These are phyloP conservation scores for Drosophila paramelanica DNA, from an alignment of 2,888 invertebrate species.

Conservation along the genomic window DNA sequence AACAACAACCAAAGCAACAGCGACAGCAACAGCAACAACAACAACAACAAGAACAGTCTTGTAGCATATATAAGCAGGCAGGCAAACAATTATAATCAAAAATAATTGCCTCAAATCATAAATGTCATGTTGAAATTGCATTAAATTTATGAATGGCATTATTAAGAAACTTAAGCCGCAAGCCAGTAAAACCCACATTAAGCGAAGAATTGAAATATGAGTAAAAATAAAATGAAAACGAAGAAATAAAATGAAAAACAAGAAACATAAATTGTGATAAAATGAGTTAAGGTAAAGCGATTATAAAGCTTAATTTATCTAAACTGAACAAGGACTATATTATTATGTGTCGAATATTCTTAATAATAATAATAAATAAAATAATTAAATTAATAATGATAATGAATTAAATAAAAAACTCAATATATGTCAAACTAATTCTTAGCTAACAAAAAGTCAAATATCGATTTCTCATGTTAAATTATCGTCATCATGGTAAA, in stretches of 20 bases:
- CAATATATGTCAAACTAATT: too few relatives aligned
- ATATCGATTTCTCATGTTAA: too few relatives aligned
- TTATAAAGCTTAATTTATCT: not conserved
- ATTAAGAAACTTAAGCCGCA: constrained; percentile 29
- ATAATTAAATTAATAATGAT: too few relatives aligned
- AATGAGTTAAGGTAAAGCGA: not conserved
- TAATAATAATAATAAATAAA: too few relatives aligned
- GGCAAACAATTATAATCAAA: constrained; percentile 57
- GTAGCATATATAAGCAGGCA: constrained; percentile 15
- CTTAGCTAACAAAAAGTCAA: too few relatives aligned
- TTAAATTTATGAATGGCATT: constrained; percentile 49
- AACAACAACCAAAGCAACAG: constrained; percentile 19
- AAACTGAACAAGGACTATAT: too few relatives aligned
- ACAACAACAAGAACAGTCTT: constrained; percentile 8
- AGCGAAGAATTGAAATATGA: constrained; percentile 11
- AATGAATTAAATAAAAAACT: too few relatives aligned
- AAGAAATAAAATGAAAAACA: not conserved
- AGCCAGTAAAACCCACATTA: constrained; percentile 11
- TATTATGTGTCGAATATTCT: too few relatives aligned
- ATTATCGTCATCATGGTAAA: too few relatives aligned
- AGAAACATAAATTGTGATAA: not conserved
- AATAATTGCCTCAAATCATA: constrained; percentile 69
- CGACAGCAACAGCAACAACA: constrained; percentile 10
- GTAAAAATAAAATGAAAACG: not conserved
- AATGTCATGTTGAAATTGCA: constrained; percentile 60